phyloP scores from a whole-genome alignment of 1,140 invertebrate genomes.

The Arctopsyche grandis region DNA sequence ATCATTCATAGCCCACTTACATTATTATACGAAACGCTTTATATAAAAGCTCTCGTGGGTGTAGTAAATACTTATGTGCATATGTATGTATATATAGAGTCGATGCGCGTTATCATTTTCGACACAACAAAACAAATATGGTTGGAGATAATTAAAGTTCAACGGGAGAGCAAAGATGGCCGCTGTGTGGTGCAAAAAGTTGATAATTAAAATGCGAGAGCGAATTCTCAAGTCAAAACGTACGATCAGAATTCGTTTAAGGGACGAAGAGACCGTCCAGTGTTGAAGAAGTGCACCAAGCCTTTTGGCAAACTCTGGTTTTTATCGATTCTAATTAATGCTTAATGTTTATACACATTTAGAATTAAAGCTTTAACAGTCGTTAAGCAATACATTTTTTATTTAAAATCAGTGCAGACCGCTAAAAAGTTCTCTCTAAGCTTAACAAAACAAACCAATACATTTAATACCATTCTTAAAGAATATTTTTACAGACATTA shows the following conservation, averaged over 20 bases:
- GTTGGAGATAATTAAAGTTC: slow-evolving; percentile 34
- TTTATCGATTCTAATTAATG: neutral
- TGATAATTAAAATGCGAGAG: slow-evolving; percentile 41
- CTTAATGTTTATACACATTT: too few relatives aligned
- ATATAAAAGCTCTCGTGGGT: too few relatives aligned
- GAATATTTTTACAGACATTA: too few relatives aligned
- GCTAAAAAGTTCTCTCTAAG: too few relatives aligned
- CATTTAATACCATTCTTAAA: too few relatives aligned
- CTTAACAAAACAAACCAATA: too few relatives aligned
- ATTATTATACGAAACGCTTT: too few relatives aligned
- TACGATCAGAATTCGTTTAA: slow-evolving; percentile 1
- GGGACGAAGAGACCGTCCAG: neutral
- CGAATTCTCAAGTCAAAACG: slow-evolving; percentile 9
- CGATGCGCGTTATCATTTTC: slow-evolving; percentile 2
- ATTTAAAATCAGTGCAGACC: too few relatives aligned
- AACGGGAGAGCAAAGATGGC: slow-evolving; percentile 34
- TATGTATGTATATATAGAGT: too few relatives aligned
- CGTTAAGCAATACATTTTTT: too few relatives aligned
- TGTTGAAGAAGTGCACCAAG: neutral
- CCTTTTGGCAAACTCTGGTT: neutral
- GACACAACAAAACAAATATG: slow-evolving; percentile 20
- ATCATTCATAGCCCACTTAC: neutral
- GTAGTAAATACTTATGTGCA: too few relatives aligned
- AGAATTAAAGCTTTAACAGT: too few relatives aligned
- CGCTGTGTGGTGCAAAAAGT: slow-evolving; percentile 31